Percentiles rank a stretch among this genome's conserved stretches.
Evolutionary conservation across 2,888 invertebrate species (phyloP).

Genomic region (Stenichneumon culpator): DNA sequence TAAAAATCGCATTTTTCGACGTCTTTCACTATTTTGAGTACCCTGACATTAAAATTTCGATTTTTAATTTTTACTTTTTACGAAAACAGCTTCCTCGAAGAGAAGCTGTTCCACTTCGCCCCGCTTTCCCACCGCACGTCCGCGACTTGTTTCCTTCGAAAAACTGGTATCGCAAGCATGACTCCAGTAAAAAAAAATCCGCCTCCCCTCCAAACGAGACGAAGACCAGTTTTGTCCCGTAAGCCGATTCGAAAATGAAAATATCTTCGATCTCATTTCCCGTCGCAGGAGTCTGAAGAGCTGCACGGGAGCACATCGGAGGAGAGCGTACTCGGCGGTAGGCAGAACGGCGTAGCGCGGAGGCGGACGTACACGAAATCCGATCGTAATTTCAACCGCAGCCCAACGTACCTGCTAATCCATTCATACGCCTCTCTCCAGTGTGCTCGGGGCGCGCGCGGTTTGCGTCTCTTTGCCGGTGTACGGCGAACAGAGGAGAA

Average conservation of each 20-base stretch:
- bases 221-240: not conserved
- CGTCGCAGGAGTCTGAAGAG: conserved; percentile 5
- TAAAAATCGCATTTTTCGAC: no score
- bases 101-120: no score
- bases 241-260: conserved; percentile 50
- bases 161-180: no score
- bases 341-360: conserved; percentile 46
- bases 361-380: conserved; percentile 78
- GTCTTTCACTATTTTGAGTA: no score
- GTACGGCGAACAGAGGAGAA: conserved; percentile 25
- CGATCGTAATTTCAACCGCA: conserved; percentile 83
- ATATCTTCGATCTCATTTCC: conserved; percentile 51
- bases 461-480: conserved; percentile 53
- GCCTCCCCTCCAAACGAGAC: no score
- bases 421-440: conserved; percentile 81
- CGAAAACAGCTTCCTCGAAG: no score
- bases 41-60: no score
- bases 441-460: conserved; percentile 46
- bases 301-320: conserved; percentile 12
- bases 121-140: no score
- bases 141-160: no score
- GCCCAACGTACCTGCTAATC: conserved; percentile 82
- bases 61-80: no score
- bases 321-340: conserved; percentile 21
- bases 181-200: no score